A percentile compares a stretch with the other conserved stretches of the same genome.
phyloP scores from a whole-genome alignment of 2,888 invertebrate species.

The Neria commutata region DNA sequence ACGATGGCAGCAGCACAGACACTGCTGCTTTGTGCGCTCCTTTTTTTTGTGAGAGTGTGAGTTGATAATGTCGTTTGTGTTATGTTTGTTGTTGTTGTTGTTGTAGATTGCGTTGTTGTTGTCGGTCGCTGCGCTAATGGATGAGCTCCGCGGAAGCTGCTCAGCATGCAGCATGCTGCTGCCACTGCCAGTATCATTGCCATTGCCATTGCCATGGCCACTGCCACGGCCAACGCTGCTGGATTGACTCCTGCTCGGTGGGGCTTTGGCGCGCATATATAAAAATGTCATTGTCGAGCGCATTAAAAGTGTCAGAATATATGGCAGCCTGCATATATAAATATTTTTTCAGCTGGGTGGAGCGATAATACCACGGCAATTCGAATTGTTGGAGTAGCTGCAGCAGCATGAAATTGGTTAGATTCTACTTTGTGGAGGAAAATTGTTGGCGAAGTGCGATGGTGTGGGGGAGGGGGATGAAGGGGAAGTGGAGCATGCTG shows the following conservation, averaged over 20 bases:
- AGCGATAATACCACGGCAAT: neutral
- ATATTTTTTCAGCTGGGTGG: constrained; percentile 17
- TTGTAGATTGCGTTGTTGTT: neutral
- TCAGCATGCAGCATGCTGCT: constrained; percentile 24
- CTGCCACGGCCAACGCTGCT: neutral
- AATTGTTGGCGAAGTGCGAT: neutral
- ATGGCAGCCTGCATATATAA: constrained; percentile 30
- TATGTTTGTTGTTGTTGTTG: neutral
- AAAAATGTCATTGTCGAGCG: constrained; percentile 32
- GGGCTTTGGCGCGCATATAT: constrained; percentile 22
- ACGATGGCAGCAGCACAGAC: neutral
- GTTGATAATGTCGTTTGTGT: neutral
- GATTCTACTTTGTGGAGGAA: neutral
- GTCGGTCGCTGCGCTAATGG: constrained; percentile 7
- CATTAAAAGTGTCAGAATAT: constrained; percentile 34
- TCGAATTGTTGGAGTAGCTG: neutral
- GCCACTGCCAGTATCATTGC: neutral
- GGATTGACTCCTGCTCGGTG: constrained; percentile 26
- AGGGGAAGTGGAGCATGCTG: neutral
- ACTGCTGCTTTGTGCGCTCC: neutral
- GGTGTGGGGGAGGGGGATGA: neutral
- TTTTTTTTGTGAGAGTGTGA: neutral
- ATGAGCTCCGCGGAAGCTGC: constrained; percentile 20
- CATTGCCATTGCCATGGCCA: no score
- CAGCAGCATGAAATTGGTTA: neutral